phyloP scores from a whole-genome alignment of 2,113 vertebrate genomes.

The Rhegmatorhina hoffmannsi region DNA sequence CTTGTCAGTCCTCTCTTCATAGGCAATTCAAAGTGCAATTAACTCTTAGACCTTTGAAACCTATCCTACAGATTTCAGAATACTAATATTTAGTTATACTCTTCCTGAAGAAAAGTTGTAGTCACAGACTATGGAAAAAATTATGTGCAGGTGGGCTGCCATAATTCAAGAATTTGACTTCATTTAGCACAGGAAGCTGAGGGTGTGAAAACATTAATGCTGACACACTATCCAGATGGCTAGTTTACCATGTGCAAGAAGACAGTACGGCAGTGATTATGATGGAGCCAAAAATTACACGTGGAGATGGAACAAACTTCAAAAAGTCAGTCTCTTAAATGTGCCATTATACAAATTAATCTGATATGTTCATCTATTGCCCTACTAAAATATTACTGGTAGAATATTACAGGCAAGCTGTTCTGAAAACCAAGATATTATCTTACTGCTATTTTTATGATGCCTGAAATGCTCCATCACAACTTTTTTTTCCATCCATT shows the following conservation, averaged over 20 bases:
- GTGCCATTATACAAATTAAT: slow-evolving; percentile 54
- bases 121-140: slow-evolving; percentile 41
- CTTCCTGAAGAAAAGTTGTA: slow-evolving; percentile 13
- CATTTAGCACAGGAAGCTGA: slow-evolving; percentile 70
- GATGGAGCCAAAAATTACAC: slow-evolving; percentile 67
- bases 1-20: not conserved
- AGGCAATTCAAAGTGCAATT: not conserved
- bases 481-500: not conserved
- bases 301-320: slow-evolving; percentile 69
- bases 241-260: slow-evolving; percentile 72
- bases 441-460: not conserved
- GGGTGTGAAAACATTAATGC: slow-evolving; percentile 74
- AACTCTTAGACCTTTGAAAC: not conserved
- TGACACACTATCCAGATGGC: slow-evolving; percentile 74
- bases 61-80: not conserved
- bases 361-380: slow-evolving; percentile 48
- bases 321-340: slow-evolving; percentile 65
- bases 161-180: slow-evolving; percentile 71
- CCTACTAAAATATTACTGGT: slow-evolving; percentile 41
- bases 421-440: slow-evolving; percentile 23
- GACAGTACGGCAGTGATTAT: slow-evolving; percentile 66
- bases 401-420: slow-evolving; percentile 21
- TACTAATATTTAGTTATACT: not conserved
- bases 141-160: slow-evolving; percentile 65
- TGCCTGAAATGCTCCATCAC: not conserved